These are phyloP conservation scores for Callopanchax toddi DNA, from an alignment of 2,113 vertebrate genomes.

Conservation along the genomic window DNA sequence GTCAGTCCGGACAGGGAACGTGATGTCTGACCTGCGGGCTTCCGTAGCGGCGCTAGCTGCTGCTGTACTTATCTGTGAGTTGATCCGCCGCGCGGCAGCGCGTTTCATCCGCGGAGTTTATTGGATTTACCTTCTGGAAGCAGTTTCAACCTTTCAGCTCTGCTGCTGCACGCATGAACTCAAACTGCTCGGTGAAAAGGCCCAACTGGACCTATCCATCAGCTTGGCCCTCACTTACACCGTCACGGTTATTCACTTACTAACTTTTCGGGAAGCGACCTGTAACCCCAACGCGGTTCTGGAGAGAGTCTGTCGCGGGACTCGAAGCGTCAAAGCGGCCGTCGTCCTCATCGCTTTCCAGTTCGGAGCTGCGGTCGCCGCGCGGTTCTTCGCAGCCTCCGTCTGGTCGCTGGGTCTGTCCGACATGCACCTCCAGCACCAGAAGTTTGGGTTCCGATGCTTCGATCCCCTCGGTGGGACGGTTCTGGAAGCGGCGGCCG, in stretches of 20 bases:
- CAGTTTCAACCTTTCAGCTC: constrained; percentile 85
- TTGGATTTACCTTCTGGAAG: constrained; percentile 70
- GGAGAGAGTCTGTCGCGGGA: constrained; percentile 72
- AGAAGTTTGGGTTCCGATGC: constrained; percentile 68
- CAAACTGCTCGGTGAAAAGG: constrained; percentile 72
- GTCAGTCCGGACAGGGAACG: background rate
- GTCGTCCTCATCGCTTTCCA: constrained; percentile 69
- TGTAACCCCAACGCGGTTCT: constrained; percentile 81
- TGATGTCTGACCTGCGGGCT: constrained; percentile 56
- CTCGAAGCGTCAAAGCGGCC: constrained; percentile 16
- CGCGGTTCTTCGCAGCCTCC: constrained; percentile 63
- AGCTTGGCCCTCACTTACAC: constrained; percentile 79
- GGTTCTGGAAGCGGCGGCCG: constrained; percentile 76
- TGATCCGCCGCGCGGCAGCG: constrained; percentile 27
- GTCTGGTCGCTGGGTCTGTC: constrained; percentile 82
- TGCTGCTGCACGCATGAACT: constrained; percentile 86
- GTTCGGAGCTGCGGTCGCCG: constrained; percentile 74
- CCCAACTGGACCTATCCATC: constrained; percentile 52
- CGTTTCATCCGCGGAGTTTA: constrained; percentile 6
- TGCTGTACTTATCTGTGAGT: constrained; percentile 66
- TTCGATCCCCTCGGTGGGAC: constrained; percentile 81
- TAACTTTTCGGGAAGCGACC: constrained; percentile 75
- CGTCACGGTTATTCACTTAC: constrained; percentile 81
- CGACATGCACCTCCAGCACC: constrained; percentile 71
- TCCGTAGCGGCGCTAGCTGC: constrained; percentile 43